Evolutionary conservation across 2,888 invertebrate genomes (phyloP).

Genomic region (Ormyrus nitidulus): DNA sequence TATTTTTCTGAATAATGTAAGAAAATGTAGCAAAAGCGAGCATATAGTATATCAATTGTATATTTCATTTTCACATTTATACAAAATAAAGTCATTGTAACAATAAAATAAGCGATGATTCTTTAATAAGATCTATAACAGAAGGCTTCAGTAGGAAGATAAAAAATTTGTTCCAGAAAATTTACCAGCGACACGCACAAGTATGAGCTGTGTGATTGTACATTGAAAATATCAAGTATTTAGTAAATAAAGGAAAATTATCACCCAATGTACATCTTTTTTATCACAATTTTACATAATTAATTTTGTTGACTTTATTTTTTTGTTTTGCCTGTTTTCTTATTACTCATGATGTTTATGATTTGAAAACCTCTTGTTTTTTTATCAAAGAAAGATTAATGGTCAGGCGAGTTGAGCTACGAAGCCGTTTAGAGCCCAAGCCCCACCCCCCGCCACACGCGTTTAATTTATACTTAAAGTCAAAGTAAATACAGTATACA

Average conservation of each 20-base stretch:
- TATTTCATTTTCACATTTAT: constrained; percentile 49
- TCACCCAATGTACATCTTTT: constrained; percentile 53
- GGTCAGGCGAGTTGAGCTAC: constrained; percentile 57
- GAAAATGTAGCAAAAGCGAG: constrained; percentile 32
- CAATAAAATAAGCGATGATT: constrained; percentile 27
- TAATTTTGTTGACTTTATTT: constrained; percentile 35
- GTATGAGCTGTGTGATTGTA: constrained; percentile 53
- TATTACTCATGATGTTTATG: constrained; percentile 2
- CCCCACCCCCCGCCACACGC: constrained; percentile 53
- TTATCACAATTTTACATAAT: constrained; percentile 45
- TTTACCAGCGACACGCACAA: constrained; percentile 51
- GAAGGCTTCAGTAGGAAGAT: constrained; percentile 15
- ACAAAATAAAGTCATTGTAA: constrained; percentile 40
- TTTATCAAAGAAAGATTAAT: constrained; percentile 17
- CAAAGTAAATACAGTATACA: constrained; percentile 26
- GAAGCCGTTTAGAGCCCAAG: constrained; percentile 43
- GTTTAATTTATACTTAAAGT: constrained; percentile 1
- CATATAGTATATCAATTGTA: constrained; percentile 41
- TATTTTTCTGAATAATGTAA: constrained; percentile 35
- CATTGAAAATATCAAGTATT: constrained; percentile 51
- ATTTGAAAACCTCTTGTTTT: constrained; percentile 3
- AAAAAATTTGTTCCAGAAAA: constrained; percentile 42
- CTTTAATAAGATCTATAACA: constrained; percentile 23
- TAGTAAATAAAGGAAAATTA: constrained; percentile 55
- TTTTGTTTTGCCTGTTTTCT: neutral